Evolutionary conservation across 1,140 invertebrate species (phyloP).

Genomic region (Hycleus phaleratus): DNA sequence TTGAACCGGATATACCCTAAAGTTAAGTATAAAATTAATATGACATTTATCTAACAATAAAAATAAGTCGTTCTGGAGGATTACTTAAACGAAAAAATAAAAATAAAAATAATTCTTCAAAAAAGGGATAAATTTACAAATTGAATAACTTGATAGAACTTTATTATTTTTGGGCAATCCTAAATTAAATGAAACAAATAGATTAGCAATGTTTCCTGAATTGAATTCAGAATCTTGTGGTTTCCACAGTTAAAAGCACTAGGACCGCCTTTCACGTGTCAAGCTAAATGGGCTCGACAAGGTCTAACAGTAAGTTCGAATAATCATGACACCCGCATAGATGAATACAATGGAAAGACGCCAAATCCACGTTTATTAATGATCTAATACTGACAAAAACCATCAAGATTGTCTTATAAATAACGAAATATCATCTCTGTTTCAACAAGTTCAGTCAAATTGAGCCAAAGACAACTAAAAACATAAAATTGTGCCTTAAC

Average conservation of each 20-base stretch:
- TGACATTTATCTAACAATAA: too few species aligned
- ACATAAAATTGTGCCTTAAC: background rate
- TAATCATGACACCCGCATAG: constrained; percentile 26
- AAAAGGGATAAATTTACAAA: too few species aligned
- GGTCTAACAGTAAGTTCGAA: constrained; percentile 23
- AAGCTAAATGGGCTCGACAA: constrained; percentile 27
- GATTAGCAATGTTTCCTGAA: constrained; percentile 23
- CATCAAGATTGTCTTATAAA: constrained; percentile 17
- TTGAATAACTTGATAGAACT: too few species aligned
- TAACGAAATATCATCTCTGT: constrained; percentile 17
- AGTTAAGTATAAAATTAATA: too few species aligned
- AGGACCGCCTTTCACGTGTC: constrained; percentile 43
- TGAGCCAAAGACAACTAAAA: background rate
- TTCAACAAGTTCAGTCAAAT: constrained; percentile 6
- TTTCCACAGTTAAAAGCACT: constrained; percentile 18
- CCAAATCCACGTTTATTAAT: constrained; percentile 29
- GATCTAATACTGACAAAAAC: constrained; percentile 19
- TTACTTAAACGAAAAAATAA: too few species aligned
- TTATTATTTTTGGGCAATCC: constrained; percentile 2
- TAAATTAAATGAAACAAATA: constrained; percentile 23
- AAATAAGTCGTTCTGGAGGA: too few species aligned
- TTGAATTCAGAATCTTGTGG: constrained; percentile 12
- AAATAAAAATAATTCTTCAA: too few species aligned
- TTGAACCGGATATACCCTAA: background rate
- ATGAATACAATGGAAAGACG: constrained; percentile 26